Conservation (phyloP, 2,797 vertebrate genomes). For the Parauchenoglanis ngamensis region DNA sequence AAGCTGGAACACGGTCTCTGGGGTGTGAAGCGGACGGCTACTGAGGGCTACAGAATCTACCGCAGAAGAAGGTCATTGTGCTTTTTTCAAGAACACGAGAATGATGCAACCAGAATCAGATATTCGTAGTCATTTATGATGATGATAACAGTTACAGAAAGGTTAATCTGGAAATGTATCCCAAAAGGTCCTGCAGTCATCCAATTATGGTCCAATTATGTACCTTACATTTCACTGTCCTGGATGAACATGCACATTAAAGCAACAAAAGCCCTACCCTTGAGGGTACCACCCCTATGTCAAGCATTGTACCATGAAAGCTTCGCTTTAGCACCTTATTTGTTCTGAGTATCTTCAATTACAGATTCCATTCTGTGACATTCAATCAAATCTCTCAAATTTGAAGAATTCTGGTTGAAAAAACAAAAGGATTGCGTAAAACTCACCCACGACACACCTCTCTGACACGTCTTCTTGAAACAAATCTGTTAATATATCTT, state of each 20-base stretch:
- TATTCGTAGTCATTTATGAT: not conserved
- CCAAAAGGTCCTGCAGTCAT: not conserved
- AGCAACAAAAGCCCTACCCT: not conserved
- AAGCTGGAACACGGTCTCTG: slow-evolving; percentile 72
- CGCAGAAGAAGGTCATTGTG: slow-evolving; percentile 41
- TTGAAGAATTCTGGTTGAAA: not conserved
- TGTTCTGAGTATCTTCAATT: not conserved
- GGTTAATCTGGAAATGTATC: not conserved
- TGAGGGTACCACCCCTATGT: not conserved
- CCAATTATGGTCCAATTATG: not conserved
- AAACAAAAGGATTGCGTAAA: not conserved
- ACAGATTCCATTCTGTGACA: not conserved
- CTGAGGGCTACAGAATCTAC: slow-evolving; percentile 44
- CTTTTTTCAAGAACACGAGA: not conserved
- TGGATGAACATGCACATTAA: not conserved
- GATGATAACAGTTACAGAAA: not conserved
- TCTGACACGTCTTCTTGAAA: slow-evolving; percentile 35
- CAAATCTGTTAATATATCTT: not conserved
- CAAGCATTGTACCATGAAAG: not conserved
- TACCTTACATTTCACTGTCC: slow-evolving; percentile 3
- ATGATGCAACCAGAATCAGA: not conserved
- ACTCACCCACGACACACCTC: slow-evolving; percentile 61
- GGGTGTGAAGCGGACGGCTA: slow-evolving; percentile 63
- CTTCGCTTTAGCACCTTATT: not conserved
- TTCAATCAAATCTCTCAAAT: not conserved